Conservation (phyloP, 2,113 vertebrate genomes). For the Ailuropoda melanoleuca region DNA sequence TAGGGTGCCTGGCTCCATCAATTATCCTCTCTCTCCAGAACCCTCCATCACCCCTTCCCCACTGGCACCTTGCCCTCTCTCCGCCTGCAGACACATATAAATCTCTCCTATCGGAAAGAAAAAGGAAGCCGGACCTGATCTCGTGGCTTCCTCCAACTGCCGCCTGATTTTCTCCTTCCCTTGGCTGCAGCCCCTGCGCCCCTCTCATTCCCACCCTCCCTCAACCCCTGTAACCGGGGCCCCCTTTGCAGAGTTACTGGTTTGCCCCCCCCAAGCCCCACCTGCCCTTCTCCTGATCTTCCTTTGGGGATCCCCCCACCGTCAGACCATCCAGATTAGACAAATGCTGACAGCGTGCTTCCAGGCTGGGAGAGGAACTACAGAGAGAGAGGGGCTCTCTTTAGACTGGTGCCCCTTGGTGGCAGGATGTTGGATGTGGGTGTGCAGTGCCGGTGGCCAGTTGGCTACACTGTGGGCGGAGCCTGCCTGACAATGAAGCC, state of each 20-base stretch:
- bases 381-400: neutral
- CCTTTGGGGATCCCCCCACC: neutral
- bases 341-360: neutral
- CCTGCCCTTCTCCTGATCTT: neutral
- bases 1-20: slow-evolving; percentile 15
- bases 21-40: slow-evolving; percentile 41
- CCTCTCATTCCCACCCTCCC: neutral
- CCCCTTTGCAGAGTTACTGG: neutral
- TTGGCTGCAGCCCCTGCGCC: fast-evolving
- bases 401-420: neutral
- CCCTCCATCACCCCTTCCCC: slow-evolving; percentile 34
- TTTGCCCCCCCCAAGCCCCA: too few relatives aligned
- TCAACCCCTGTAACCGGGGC: too few relatives aligned
- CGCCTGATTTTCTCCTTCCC: neutral
- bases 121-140: neutral
- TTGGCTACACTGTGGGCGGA: neutral
- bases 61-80: neutral
- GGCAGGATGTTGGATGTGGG: neutral
- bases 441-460: neutral
- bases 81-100: neutral
- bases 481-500: neutral
- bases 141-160: neutral
- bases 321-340: neutral
- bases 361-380: neutral
- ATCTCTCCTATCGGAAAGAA: slow-evolving; percentile 26